Base-by-base conservation (phyloP, 2,797 vertebrate genomes). In the Hoplostethus atlanticus region DNA sequence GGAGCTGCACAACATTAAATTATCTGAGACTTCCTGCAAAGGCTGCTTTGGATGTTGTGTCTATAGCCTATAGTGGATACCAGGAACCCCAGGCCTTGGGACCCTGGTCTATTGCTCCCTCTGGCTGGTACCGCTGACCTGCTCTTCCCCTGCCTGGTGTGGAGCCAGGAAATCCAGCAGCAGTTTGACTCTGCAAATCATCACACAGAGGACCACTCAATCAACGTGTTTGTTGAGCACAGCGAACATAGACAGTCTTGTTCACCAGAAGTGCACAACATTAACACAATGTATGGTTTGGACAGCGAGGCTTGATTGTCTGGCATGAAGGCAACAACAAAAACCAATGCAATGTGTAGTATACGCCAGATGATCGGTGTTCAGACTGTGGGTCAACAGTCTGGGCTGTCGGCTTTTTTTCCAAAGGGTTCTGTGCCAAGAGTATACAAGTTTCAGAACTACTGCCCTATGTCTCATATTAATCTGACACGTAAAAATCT, bases 21-120 rank as follows among this genome's bases (percentile, higher is more conserved):
- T 93, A 95, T 94, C 91, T 84, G 76, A 91, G 89, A 93, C 94
- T 95, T 95, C 94, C 93, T 91, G 81, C 59, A 82, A 65, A 71
- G 85, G 84, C 83, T 94, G 81, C 86, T 87, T 81, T 83, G 91
- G 91, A 91, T 85, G 80, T 40, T 75, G 79, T 77, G 68, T 88
- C 80, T 84, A 67, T 67, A 73, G 73, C 40, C 21, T 21, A 31
- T 84, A 90, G 89, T 90, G 88, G 92, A 94, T 90, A 74, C 90
- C 90, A 84, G 88, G 85, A 89, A 83, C 85, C 75, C 65, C 48
- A 21, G 79, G 71, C 79, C 61, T 4, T 30, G 84, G 83, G 79
- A 83, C 61, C 63, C 63, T 4, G 73, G 82, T 73, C 78, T 73
- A 78, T 54, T 76, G 83, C 84, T 94, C 89, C 81, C 78, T 89